Conservation (phyloP, 2,113 vertebrate genomes). For the Actenoides lindsayi region DNA sequence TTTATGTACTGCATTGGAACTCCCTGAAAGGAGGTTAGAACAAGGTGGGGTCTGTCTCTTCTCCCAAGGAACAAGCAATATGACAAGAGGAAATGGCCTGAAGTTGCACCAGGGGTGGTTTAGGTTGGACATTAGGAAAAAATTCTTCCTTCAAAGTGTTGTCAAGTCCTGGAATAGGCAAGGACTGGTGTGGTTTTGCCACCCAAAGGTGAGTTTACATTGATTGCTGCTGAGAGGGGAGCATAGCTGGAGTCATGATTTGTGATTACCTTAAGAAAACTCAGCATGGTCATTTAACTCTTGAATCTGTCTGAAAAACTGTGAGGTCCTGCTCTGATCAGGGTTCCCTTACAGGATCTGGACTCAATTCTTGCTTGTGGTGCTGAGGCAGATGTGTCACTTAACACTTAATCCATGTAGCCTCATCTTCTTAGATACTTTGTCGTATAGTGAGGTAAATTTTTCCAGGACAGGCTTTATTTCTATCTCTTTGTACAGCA, state of each 20-base stretch:
- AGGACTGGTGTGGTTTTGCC: background rate
- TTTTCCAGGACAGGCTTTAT: background rate
- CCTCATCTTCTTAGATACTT: background rate
- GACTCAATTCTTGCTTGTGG: background rate
- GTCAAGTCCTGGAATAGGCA: background rate
- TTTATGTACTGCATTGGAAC: background rate
- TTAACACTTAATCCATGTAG: background rate
- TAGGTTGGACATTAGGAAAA: background rate
- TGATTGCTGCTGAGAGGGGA: background rate
- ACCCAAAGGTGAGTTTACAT: background rate
- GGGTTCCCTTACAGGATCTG: background rate
- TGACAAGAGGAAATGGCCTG: background rate
- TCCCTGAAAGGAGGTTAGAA: background rate
- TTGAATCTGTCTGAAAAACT: background rate
- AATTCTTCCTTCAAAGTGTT: background rate
- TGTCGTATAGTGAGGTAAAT: background rate
- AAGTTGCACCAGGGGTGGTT: background rate
- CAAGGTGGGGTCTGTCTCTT: background rate
- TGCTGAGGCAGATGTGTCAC: background rate
- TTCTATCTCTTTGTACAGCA: background rate
- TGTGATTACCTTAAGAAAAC: background rate
- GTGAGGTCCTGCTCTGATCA: rapidly evolving
- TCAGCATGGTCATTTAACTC: background rate
- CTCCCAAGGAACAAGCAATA: background rate
- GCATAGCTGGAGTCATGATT: background rate